phyloP scores from a whole-genome alignment of 2,113 vertebrate species.

The Scomber japonicus region DNA sequence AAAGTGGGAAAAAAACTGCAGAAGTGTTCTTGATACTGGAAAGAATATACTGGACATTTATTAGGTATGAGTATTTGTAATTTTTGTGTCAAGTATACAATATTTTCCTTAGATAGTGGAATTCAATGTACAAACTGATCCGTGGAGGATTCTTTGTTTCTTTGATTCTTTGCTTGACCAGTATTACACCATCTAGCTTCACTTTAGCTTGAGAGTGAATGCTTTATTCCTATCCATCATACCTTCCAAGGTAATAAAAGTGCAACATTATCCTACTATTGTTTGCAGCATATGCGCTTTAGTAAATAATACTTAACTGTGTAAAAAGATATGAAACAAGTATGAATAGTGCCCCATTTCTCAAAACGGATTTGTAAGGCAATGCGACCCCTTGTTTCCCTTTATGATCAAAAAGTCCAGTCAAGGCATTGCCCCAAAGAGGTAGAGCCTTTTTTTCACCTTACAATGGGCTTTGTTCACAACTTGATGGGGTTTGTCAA shows the following conservation, averaged over 20 bases:
- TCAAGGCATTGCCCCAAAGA: slow-evolving; percentile 36
- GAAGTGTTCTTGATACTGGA: neutral
- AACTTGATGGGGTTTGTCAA: neutral
- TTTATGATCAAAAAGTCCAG: slow-evolving; percentile 21
- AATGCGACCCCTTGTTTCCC: slow-evolving; percentile 15
- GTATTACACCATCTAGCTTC: neutral
- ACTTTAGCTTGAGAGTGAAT: slow-evolving; percentile 16
- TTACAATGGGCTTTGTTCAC: slow-evolving; percentile 35
- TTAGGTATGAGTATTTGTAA: too few species aligned
- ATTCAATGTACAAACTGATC: neutral
- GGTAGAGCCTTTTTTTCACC: slow-evolving; percentile 38
- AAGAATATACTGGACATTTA: too few species aligned
- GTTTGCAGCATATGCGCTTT: slow-evolving; percentile 22
- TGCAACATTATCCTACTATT: slow-evolving; percentile 49
- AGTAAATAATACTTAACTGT: slow-evolving; percentile 61
- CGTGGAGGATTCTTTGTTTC: neutral
- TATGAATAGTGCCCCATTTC: slow-evolving; percentile 20
- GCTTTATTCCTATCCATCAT: slow-evolving; percentile 13
- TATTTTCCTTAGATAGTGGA: too few species aligned
- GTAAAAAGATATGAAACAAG: slow-evolving; percentile 27
- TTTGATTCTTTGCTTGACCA: neutral
- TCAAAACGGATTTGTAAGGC: slow-evolving; percentile 27
- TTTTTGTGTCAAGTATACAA: too few species aligned
- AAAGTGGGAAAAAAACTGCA: neutral
- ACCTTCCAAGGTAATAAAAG: slow-evolving; percentile 22